These are phyloP conservation scores for Lamellibrachia luymesi DNA, from an alignment of 1,140 invertebrate genomes.

Conservation along the genomic window DNA sequence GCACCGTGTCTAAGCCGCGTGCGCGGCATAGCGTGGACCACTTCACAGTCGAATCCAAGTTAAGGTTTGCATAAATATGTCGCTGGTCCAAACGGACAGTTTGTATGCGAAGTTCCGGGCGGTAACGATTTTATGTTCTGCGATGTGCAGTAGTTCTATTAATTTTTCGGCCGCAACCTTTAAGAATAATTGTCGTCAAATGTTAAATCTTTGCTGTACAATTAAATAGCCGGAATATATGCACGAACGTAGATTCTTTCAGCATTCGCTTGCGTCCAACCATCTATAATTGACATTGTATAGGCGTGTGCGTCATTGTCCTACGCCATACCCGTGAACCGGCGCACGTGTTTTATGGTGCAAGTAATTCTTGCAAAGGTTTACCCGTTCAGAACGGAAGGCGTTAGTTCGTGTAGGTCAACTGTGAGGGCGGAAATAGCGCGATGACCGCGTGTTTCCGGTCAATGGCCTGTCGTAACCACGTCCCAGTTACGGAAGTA, in stretches of 20 bases:
- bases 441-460: background rate
- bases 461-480: background rate
- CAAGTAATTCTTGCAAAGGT: background rate
- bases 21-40: too few relatives aligned
- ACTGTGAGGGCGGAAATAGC: too few relatives aligned
- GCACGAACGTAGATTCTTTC: background rate
- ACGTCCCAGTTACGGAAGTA: background rate
- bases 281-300: background rate
- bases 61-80: background rate
- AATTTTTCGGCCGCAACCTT: background rate
- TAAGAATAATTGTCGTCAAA: background rate
- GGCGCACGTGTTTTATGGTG: background rate
- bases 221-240: background rate
- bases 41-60: background rate
- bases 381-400: background rate
- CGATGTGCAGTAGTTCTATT: background rate
- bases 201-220: too few relatives aligned
- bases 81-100: background rate
- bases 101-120: background rate
- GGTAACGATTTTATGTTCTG: background rate
- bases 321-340: background rate
- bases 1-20: background rate
- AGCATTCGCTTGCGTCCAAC: background rate
- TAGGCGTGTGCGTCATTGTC: background rate
- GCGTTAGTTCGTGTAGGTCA: background rate